Evolutionary conservation across 2,797 vertebrate genomes (phyloP), one percentile per base, ranked within the genome.

Genomic region (Anguilla marmorata): DNA sequence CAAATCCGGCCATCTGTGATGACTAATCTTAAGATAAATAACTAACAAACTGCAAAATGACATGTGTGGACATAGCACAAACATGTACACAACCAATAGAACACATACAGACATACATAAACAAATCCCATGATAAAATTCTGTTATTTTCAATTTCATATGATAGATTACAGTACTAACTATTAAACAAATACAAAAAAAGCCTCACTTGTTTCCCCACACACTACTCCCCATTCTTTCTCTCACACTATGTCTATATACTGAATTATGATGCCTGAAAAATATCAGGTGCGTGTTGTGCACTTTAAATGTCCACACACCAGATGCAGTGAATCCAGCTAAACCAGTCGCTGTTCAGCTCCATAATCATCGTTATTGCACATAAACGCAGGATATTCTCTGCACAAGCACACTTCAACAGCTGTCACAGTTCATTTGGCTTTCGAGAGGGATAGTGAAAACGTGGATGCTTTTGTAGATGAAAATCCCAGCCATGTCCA

Each of bases 301-400:
- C 16, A 84, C 48, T 52, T 11, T 54, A 27, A 48, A 84, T 52
- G 48, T 79, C 86, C 82, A 3, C 76, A 88, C 87, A 88, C 84
- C 89, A 88, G 89, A 45, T 69, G 24, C 88, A 89, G 83, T 88
- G 88, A 85, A 60, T 86, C 89, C 84, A 14, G 84, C 91, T 90
- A 89, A 90, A 93, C 89, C 88, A 87, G 87, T 89, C 86, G 86
- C 89, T 85, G 91, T 92, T 91, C 89, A 83, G 92, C 86, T 90
- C 89, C 63, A 89, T 93, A 93, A 94, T 94, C 90, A 92, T 90
- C 89, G 30, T 87, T 90, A 93, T 92, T 92, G 93, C 74, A 86
- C 85, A 85, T 19, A 88, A 89, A 92, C 86, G 84, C 0, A 8
- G 87, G 86, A 74, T 89, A 90, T 63, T 85, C 85, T 69, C 85